Evolutionary conservation across 2,797 vertebrate genomes (phyloP).

Genomic region (Melanotaenia parkinsoni): DNA sequence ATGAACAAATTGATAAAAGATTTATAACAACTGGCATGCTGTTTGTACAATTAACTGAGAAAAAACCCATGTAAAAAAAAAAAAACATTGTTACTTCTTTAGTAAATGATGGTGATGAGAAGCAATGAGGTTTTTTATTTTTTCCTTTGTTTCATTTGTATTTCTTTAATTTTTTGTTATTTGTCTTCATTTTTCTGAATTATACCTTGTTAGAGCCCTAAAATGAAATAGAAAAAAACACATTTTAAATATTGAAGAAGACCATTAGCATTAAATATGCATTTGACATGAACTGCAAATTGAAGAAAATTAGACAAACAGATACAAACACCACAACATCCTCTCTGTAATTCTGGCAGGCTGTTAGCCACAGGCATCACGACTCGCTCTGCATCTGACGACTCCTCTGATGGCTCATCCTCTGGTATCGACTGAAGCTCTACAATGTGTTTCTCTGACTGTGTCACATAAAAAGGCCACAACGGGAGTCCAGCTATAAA

Average conservation of each 20-base stretch:
- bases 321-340: constrained; percentile 11
- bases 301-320: background rate
- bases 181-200: background rate
- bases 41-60: constrained; percentile 17
- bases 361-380: constrained; percentile 11
- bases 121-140: background rate
- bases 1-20: constrained; percentile 23
- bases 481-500: constrained; percentile 33
- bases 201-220: background rate
- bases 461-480: constrained; percentile 32
- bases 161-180: background rate
- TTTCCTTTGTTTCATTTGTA: background rate
- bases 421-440: constrained; percentile 28
- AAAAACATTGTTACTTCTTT: background rate
- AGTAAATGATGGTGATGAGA: constrained; percentile 5
- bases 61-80: background rate
- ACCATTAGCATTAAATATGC: constrained; percentile 2
- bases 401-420: constrained; percentile 13
- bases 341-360: constrained; percentile 11
- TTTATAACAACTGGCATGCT: constrained; percentile 7
- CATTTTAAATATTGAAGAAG: constrained; percentile 4
- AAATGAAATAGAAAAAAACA: background rate
- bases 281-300: background rate
- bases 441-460: constrained; percentile 28
- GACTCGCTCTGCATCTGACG: constrained; percentile 1